Base-by-base conservation (phyloP, 64 coral and sea anemone species). In the Porites australiensis region DNA sequence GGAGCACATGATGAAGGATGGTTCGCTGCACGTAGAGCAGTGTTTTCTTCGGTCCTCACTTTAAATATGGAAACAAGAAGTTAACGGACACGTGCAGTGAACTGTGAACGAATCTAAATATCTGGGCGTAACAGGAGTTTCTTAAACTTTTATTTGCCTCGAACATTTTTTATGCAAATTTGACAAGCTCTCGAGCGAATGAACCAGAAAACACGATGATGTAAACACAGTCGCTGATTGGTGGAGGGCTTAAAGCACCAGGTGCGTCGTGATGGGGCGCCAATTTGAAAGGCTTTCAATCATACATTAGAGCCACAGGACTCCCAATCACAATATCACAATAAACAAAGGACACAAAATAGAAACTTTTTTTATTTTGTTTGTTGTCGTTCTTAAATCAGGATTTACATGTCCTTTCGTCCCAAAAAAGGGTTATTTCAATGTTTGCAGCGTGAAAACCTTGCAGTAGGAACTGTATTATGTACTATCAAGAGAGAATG, bases 31-130 rank as follows among this genome's bases (percentile, higher is more conserved):
- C 23, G 78, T 45, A 62, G 13, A 22, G 12, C 55, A 4, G 78
- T 54, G 14, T 61, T 44, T 62, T 13, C 21, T 51, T 66, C 5
- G 19, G 16, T 67, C 22, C 46, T 63, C 62, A 60, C 13, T 21
- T 61, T 43, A 12, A 18, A 50, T 46, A 16, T 5, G 51, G 23
- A 84, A 13, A 67, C 43, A 82, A 82, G 4, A 69, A 52, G 8
- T 63, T 84, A 84, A 84, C 45, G 47, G 81, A 69, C 81, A 84
- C 45, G 81, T 84, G 81, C 63, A 23, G 81, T 84, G 81, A 48
- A 52, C 62, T 69, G 81, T 84, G 81, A 84, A 51, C 81, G 45
- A 44, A 68, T 68, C 46, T 50, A 45, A 68, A 13, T 68, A 20
- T 68, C 62, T 84, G 62, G 63, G 81, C 81, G 63, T 84, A 46